These are phyloP conservation scores for Orchestes rusci DNA, from an alignment of 2,888 invertebrate genomes.

Conservation along the genomic window DNA sequence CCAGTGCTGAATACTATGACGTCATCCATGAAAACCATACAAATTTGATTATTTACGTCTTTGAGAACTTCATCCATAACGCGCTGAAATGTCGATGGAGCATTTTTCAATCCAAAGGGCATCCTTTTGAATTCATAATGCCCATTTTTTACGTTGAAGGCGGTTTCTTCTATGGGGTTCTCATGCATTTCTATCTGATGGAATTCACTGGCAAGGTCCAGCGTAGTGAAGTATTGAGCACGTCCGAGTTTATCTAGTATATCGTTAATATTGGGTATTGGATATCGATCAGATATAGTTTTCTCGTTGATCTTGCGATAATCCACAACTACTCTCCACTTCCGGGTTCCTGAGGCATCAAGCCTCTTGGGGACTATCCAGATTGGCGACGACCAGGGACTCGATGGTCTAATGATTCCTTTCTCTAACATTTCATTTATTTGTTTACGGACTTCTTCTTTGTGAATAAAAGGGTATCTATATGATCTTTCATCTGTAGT, in stretches of 20 bases:
- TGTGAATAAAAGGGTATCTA: too few species aligned
- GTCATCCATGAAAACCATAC: conserved; percentile 19
- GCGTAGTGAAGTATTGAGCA: conserved; percentile 6
- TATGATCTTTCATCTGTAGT: too few species aligned
- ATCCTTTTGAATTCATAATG: conserved; percentile 14
- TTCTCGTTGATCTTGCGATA: conserved; percentile 10
- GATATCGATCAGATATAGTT: conserved; percentile 7
- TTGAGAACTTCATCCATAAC: conserved; percentile 28
- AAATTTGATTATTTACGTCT: conserved; percentile 20
- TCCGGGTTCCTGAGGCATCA: not conserved
- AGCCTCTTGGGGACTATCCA: conserved; percentile 8
- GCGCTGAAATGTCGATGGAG: conserved; percentile 31
- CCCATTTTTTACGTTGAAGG: conserved; percentile 10
- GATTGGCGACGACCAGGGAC: too few species aligned
- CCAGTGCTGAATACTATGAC: conserved; percentile 16
- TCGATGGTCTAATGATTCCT: too few species aligned
- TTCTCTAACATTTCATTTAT: too few species aligned
- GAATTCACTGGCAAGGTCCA: too few species aligned
- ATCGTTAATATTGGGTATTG: conserved; percentile 3
- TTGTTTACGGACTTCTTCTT: too few species aligned
- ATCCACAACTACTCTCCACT: conserved; percentile 9
- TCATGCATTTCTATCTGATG: conserved; percentile 8
- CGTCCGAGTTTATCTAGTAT: conserved; percentile 10
- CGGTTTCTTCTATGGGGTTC: conserved; percentile 1
- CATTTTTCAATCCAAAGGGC: conserved; percentile 19